A percentile compares a stretch with the other conserved stretches of the same genome.
Evolutionary conservation across 2,888 invertebrate genomes (phyloP).

Genomic region (Drosophila trichaetosa): DNA sequence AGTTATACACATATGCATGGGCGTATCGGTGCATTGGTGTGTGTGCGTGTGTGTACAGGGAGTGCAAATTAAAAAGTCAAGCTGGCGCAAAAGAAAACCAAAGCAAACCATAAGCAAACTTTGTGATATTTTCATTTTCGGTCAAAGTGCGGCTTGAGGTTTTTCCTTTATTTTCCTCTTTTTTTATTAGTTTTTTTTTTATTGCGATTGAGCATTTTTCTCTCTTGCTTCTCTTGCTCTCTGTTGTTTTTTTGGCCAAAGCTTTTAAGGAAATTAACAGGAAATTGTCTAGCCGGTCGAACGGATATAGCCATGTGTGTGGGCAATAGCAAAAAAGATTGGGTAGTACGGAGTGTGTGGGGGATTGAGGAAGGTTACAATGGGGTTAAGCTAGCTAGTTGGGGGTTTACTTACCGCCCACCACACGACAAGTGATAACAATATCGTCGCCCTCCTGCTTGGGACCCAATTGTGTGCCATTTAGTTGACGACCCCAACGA

Average conservation of each 20-base stretch:
- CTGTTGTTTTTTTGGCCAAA: constrained; percentile 57
- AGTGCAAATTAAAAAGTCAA: constrained; percentile 79
- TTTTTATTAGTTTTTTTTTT: constrained; percentile 20
- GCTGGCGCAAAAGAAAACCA: constrained; percentile 51
- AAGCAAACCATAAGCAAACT: constrained; percentile 60
- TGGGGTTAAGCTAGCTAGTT: constrained; percentile 57
- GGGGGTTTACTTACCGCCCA: constrained; percentile 89
- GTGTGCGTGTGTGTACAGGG: background rate
- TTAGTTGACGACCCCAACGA: constrained; percentile 92
- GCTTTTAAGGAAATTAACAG: constrained; percentile 83
- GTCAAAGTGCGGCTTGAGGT: constrained; percentile 52
- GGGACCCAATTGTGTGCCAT: constrained; percentile 92
- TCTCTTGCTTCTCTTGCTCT: background rate
- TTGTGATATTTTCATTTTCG: constrained; percentile 80
- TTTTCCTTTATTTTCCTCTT: constrained; percentile 25
- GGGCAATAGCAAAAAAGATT: constrained; percentile 17
- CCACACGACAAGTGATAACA: constrained; percentile 93
- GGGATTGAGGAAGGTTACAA: constrained; percentile 3
- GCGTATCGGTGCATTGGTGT: background rate
- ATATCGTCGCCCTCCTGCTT: constrained; percentile 95
- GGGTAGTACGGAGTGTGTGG: background rate
- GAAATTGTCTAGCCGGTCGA: constrained; percentile 76
- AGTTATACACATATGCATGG: constrained; percentile 21
- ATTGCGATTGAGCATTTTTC: background rate
- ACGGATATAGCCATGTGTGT: constrained; percentile 69